phyloP scores from a whole-genome alignment of 2,888 invertebrate species.

The Agrotis exclamationis region DNA sequence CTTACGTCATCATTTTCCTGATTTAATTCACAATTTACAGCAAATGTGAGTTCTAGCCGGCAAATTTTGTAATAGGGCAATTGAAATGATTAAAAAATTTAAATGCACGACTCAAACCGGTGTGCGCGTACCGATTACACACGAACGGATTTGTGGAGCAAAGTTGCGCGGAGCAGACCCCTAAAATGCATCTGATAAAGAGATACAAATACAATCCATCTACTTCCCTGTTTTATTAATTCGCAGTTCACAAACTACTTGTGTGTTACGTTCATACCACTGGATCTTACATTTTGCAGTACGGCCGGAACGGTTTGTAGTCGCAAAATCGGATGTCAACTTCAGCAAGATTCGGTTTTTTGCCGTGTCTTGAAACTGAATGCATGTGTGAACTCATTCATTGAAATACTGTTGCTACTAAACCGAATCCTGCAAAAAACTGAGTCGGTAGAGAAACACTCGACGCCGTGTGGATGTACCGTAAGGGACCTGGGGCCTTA shows the following conservation, averaged over 20 bases:
- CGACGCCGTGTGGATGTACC: too few species aligned
- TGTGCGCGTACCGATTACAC: slow-evolving; percentile 19
- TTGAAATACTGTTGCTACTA: too few species aligned
- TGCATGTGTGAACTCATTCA: too few species aligned
- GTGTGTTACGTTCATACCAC: too few species aligned
- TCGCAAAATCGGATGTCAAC: too few species aligned
- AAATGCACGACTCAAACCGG: slow-evolving; percentile 29
- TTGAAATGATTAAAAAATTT: slow-evolving; percentile 48
- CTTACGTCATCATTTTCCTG: slow-evolving; percentile 45
- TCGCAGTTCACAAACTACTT: neutral
- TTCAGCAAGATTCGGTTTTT: too few species aligned
- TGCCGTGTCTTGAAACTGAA: too few species aligned
- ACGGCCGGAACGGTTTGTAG: too few species aligned
- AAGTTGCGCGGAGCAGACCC: slow-evolving; percentile 1
- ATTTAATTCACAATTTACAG: slow-evolving; percentile 40
- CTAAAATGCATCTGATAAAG: neutral
- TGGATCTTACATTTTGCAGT: too few species aligned
- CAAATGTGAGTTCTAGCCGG: slow-evolving; percentile 46
- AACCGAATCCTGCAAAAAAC: too few species aligned
- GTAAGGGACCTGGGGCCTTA: too few species aligned
- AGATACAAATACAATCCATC: neutral
- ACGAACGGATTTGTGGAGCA: slow-evolving; percentile 17
- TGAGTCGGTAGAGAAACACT: too few species aligned
- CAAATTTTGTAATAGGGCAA: slow-evolving; percentile 53
- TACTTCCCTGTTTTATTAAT: neutral